Evolutionary conservation across 1,140 invertebrate genomes (phyloP), one percentile per base, ranked within the genome.

Genomic region (Catajapyx aquilonaris): DNA sequence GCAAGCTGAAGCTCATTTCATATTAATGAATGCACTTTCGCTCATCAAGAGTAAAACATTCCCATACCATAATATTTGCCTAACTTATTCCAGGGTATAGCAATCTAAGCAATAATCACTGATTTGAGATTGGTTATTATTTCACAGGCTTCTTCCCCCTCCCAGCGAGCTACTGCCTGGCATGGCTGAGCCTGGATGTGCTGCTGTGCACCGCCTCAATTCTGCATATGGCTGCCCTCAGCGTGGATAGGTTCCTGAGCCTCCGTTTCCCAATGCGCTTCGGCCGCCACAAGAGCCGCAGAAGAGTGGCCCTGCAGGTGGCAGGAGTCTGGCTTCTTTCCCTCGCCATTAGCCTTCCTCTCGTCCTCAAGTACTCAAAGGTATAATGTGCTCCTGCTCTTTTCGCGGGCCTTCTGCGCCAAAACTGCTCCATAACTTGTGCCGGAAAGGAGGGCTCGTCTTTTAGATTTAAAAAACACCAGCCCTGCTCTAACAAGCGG

Each of bases 131-230:
- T 38, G 16, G 7, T 18, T 23, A 35, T 34, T 48, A 58, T 60
- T 44, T 66, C 69, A n/a, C 68, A 84, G 80, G 80, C 36, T 76
- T 76, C 49, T 86, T 85, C 52, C 80, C 80, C 2, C 55, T 85
- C 31, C 69, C 78, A 4, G 71, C 80, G 1, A 69, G 77, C 17
- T 81, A 80, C 53, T 85, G 81, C 52, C 64, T 85, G 22, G 70
- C 68, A n/a, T 85, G 81, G 81, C 80, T 85, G 36, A 81, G 77
- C 46, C 62, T 85, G 47, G 90, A 96, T 60, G 88, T 96, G 0
- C 64, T 95, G 1, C 90, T 93, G 52, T 91, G 85, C 53, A 95
- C 88, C 1, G 87, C 87, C 1, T 90, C 84, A 36, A 91, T 94
- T 50, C 83, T 94, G 73, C 88, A 95, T 58, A 65, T 95, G 17